Evolutionary conservation across 2,113 vertebrate species (phyloP).

Genomic region (Tragelaphus strepsiceros): DNA sequence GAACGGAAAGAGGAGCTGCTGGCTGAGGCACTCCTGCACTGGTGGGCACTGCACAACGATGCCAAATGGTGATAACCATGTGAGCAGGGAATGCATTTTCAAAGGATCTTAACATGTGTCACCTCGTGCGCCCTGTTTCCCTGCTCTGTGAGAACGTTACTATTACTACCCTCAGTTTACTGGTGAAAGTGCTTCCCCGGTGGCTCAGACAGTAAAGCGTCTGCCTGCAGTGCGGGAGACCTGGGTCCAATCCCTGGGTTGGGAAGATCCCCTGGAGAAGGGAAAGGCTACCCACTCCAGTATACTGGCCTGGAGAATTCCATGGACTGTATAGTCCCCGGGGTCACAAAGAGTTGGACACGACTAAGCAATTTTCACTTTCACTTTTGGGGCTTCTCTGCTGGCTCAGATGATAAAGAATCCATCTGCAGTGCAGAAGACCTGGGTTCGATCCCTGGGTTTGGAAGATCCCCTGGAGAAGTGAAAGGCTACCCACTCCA

Average conservation of each 20-base stretch:
- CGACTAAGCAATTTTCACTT: too few relatives aligned
- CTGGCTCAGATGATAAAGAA: background rate
- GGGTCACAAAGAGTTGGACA: too few relatives aligned
- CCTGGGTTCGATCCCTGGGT: background rate
- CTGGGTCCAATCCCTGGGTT: too few relatives aligned
- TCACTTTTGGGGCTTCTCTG: background rate
- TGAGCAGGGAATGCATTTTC: rapidly evolving
- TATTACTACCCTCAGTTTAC: background rate
- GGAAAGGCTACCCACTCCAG: too few relatives aligned
- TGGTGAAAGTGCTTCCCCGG: background rate
- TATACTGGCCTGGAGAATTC: too few relatives aligned
- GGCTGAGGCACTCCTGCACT: rapidly evolving
- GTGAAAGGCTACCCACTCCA: background rate
- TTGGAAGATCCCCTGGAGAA: background rate
- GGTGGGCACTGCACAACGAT: rapidly evolving
- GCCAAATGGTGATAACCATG: too few relatives aligned
- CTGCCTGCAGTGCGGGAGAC: too few relatives aligned
- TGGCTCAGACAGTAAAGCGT: background rate
- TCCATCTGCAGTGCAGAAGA: background rate
- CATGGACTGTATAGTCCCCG: too few relatives aligned
- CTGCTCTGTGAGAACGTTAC: background rate
- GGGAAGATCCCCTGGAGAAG: too few relatives aligned
- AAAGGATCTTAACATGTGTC: background rate
- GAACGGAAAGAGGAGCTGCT: rapidly evolving
- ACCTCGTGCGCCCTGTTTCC: too few relatives aligned